Conservation (phyloP, 2,113 vertebrate species). For the Shinisaurus crocodilurus region DNA sequence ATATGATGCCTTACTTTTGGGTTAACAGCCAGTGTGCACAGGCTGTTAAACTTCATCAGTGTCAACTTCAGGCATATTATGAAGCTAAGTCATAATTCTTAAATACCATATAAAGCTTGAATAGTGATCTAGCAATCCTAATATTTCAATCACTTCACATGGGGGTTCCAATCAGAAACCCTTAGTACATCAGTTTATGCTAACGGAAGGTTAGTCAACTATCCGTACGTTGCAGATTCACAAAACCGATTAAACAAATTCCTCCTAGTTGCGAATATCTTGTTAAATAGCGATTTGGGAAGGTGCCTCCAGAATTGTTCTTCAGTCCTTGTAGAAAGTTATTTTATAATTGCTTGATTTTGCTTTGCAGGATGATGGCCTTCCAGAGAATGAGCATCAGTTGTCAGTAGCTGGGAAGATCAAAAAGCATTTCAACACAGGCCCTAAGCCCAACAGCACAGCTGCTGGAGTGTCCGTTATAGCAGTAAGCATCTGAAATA, state of each 20-base stretch:
- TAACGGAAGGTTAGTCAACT: background rate
- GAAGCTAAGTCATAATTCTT: background rate
- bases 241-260: background rate
- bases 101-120: background rate
- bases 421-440: constrained; percentile 96
- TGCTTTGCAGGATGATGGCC: constrained; percentile 86
- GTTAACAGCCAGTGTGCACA: background rate
- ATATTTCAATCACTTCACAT: background rate
- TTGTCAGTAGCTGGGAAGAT: constrained; percentile 95
- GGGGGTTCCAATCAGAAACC: background rate
- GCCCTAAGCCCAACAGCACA: constrained; percentile 88
- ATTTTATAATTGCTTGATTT: constrained; percentile 34
- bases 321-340: background rate
- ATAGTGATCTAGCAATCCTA: background rate
- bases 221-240: background rate
- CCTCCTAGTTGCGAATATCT: background rate
- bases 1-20: too few species aligned
- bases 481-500: constrained; percentile 90
- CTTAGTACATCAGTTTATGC: background rate
- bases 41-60: background rate
- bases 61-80: background rate
- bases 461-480: constrained; percentile 95
- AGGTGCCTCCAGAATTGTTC: constrained; percentile 15
- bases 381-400: constrained; percentile 90
- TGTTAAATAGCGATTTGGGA: background rate